phyloP scores from a whole-genome alignment of 2,888 invertebrate species.

The Drosophila hawaiiensis region DNA sequence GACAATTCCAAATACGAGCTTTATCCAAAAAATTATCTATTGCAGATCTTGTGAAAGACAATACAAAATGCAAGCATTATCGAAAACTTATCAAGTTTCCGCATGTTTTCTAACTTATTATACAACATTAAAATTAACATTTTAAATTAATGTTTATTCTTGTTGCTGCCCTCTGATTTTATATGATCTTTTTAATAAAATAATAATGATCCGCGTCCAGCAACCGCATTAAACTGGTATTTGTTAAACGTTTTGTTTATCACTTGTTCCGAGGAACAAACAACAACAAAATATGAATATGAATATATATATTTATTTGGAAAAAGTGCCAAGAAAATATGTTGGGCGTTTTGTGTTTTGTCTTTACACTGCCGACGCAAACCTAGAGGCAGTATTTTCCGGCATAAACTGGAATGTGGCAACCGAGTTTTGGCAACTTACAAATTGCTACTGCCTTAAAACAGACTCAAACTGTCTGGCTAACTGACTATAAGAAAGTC shows the following conservation, averaged over 20 bases:
- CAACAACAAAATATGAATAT: neutral
- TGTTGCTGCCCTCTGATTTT: neutral
- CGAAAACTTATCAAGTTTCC: neutral
- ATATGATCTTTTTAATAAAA: neutral
- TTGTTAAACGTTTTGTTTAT: conserved; percentile 22
- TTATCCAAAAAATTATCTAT: neutral
- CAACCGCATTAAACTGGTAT: conserved; percentile 34
- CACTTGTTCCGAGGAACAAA: conserved; percentile 19
- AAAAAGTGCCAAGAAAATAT: conserved; percentile 13
- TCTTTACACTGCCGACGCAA: conserved; percentile 30
- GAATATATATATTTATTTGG: neutral
- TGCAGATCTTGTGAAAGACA: neutral
- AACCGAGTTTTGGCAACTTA: conserved; percentile 51
- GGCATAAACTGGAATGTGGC: conserved; percentile 65
- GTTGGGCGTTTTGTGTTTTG: conserved; percentile 26
- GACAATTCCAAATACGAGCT: neutral
- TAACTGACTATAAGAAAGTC: conserved; percentile 5
- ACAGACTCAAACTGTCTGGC: conserved; percentile 14
- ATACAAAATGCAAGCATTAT: neutral
- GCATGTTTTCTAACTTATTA: neutral
- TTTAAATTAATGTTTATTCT: neutral
- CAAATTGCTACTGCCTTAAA: conserved; percentile 21
- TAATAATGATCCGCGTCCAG: neutral
- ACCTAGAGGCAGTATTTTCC: conserved; percentile 49
- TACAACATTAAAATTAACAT: neutral